Evolutionary conservation across 2,113 vertebrate species (phyloP).

Genomic region (Ictalurus furcatus): DNA sequence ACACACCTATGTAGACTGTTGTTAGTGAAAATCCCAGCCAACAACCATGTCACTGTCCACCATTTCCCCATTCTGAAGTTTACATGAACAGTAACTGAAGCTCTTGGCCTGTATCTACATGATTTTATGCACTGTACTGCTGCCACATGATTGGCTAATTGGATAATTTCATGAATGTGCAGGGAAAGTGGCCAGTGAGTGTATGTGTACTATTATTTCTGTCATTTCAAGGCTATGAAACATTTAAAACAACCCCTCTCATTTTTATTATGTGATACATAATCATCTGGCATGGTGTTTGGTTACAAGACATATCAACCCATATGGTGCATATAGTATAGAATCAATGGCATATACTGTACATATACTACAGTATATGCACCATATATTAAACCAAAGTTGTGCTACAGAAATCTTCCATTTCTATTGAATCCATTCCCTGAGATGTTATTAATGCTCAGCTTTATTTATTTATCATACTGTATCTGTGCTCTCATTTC

Average conservation of each 20-base stretch:
- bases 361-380: background rate
- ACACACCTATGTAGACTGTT: background rate
- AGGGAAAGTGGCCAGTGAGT: background rate
- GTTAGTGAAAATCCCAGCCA: background rate
- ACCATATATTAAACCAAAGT: background rate
- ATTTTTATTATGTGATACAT: background rate
- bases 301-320: background rate
- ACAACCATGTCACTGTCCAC: background rate
- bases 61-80: background rate
- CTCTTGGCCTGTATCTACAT: background rate
- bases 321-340: background rate
- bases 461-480: background rate
- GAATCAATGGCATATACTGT: background rate
- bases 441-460: background rate
- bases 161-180: background rate
- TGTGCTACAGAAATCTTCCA: background rate
- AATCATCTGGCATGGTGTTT: background rate
- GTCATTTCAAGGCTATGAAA: background rate
- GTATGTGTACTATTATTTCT: background rate
- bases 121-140: background rate
- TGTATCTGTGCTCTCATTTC: background rate
- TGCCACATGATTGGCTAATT: background rate
- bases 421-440: background rate
- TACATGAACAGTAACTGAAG: background rate
- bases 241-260: background rate